Conservation (phyloP, 2,113 vertebrate species). For the Cyprinus carpio region DNA sequence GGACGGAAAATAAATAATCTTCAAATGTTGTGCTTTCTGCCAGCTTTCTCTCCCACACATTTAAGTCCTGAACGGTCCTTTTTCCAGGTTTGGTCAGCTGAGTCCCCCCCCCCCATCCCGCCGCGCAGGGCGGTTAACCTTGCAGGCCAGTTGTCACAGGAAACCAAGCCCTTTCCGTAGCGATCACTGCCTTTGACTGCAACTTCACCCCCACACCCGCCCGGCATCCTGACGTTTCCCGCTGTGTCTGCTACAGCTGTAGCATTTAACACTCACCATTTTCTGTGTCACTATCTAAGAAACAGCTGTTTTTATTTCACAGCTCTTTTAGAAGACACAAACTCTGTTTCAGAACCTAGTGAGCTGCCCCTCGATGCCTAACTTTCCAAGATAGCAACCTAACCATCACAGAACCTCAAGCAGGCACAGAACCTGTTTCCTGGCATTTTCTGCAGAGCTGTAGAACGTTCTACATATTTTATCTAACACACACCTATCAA, state of each 20-base stretch:
- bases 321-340: slow-evolving; percentile 10
- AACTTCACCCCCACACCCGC: not conserved
- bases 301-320: slow-evolving; percentile 33
- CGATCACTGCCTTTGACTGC: not conserved
- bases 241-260: slow-evolving; percentile 4
- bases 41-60: slow-evolving; percentile 26
- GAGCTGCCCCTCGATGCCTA: not conserved
- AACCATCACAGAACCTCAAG: too few relatives aligned
- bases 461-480: too few relatives aligned
- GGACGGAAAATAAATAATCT: slow-evolving; percentile 28
- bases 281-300: not conserved
- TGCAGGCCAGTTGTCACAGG: slow-evolving; percentile 16
- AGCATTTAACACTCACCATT: slow-evolving; percentile 4
- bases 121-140: slow-evolving; percentile 14
- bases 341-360: not conserved
- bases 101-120: slow-evolving; percentile 6
- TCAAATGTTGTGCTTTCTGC: slow-evolving; percentile 48
- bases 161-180: slow-evolving; percentile 14
- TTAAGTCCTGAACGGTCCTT: slow-evolving; percentile 3
- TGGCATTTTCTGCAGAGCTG: too few relatives aligned
- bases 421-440: too few relatives aligned
- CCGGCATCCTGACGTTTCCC: not conserved
- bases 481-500: too few relatives aligned
- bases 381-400: not conserved
- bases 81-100: slow-evolving; percentile 37